Evolutionary conservation across 2,888 invertebrate species (phyloP), one percentile per base, ranked within the genome.

Genomic region (Deroplatys truncata): DNA sequence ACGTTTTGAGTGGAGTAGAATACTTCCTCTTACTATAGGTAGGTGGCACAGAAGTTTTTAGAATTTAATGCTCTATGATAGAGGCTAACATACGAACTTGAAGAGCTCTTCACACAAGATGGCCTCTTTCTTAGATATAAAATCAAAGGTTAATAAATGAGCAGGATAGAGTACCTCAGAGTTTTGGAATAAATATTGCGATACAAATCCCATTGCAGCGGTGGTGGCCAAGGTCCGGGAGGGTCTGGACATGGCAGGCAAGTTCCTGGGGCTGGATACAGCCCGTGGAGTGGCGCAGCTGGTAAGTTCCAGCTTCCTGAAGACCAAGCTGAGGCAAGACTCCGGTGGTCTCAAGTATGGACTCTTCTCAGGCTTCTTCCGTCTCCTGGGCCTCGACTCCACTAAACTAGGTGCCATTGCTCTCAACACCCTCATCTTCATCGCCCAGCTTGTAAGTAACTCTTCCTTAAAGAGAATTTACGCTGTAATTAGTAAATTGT

Each of bases 341-440:
- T n/a, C 35, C 2, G 49, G 31, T 85, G 86, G 49, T 13, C 28
- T 82, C 16, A 35, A 82, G n/a, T 28, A 83, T 2, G 87, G 87
- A n/a, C 29, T 89, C 13, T 89, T 89, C 88, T 82, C 90, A 43
- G 89, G 90, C 28, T 90, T 90, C 88, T 90, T 97, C 91, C 94
- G 96, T 86, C 93, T 98, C 89, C 94, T 98, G 91, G 97, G 97
- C 29, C 94, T 98, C 88, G 97, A 98, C 92, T 95, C 96, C 0
- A 95, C 95, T 89, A 97, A 97, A 93, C 94, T 98, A 90, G 96
- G 97, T 56, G 97, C 98, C 0, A 96, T 98, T 84, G 97, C 97
- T 25, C 95, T 98, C 28, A 98, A 98, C 93, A 97, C 97, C 29
- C 94, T 98, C 28, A 96, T 98, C 91, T 97, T 97, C 93, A 95